Conservation (phyloP, 2,888 invertebrate species). For the Nemotelus pantherinus region DNA sequence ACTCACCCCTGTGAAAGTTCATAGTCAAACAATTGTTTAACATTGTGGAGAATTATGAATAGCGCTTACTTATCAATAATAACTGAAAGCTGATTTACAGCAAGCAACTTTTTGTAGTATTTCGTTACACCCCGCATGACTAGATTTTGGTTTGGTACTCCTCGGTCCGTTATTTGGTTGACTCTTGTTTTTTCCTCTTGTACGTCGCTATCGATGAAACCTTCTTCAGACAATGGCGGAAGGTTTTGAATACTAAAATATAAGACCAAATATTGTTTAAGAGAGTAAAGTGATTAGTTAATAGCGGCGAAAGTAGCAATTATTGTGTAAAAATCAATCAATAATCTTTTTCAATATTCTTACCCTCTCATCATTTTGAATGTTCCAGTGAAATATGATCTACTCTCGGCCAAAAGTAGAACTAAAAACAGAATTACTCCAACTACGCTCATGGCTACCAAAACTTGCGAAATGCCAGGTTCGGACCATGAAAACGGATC, state of each 20-base stretch:
- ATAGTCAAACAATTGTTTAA: constrained; percentile 50
- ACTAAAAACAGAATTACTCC: constrained; percentile 68
- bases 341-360: neutral
- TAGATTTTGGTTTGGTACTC: constrained; percentile 66
- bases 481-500: constrained; percentile 69
- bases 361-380: neutral
- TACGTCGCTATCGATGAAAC: constrained; percentile 69
- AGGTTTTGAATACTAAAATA: constrained; percentile 47
- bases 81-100: constrained; percentile 80
- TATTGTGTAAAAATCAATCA: neutral
- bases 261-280: neutral
- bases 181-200: constrained; percentile 67
- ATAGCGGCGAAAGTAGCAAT: too few relatives aligned
- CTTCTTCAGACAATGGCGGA: constrained; percentile 56
- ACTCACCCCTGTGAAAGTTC: constrained; percentile 70
- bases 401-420: constrained; percentile 12
- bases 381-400: constrained; percentile 8
- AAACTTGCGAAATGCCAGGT: constrained; percentile 74
- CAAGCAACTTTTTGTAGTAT: constrained; percentile 77
- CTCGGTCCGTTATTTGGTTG: constrained; percentile 59
- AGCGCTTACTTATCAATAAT: constrained; percentile 63
- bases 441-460: constrained; percentile 68
- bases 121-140: constrained; percentile 77
- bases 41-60: constrained; percentile 68
- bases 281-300: neutral